phyloP scores from a whole-genome alignment of 2,888 invertebrate genomes.

The Tachystola acroxantha region DNA sequence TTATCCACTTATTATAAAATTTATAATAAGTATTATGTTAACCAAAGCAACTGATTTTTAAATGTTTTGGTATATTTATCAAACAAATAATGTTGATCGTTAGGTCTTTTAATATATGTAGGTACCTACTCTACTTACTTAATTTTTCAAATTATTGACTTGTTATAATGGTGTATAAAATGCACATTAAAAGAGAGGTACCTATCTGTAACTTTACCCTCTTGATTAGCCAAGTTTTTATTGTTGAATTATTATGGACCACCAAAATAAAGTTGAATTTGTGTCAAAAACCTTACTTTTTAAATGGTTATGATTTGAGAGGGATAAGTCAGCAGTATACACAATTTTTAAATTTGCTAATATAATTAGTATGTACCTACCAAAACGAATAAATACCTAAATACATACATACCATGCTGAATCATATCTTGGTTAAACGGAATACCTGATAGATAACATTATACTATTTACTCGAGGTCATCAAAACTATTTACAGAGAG shows the following conservation, averaged over 20 bases:
- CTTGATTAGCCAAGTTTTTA: conserved; percentile 23
- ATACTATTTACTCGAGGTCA: conserved; percentile 41
- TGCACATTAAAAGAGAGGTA: conserved; percentile 18
- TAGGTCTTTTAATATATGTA: no score
- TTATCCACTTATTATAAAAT: no score
- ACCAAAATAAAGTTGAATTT: no score
- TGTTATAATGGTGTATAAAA: conserved; percentile 29
- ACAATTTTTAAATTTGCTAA: no score
- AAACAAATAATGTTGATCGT: conserved; percentile 9
- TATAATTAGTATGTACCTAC: no score
- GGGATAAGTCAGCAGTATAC: no score
- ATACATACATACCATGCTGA: no score
- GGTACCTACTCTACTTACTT: no score
- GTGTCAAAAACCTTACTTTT: no score
- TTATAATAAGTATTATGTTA: conserved; percentile 1
- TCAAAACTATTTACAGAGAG: conserved; percentile 53
- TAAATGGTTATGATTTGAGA: no score
- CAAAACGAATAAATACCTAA: no score
- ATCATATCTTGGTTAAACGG: conserved; percentile 68
- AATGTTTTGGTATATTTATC: conserved; percentile 10
- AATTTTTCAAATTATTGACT: conserved; percentile 7
- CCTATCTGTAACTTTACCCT: conserved; percentile 7
- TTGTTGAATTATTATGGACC: no score
- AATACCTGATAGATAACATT: conserved; percentile 62
- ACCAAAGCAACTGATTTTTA: conserved; percentile 5